Evolutionary conservation across 2,113 vertebrate genomes (phyloP), one percentile per base, ranked within the genome.

Genomic region (Anhinga rufa): DNA sequence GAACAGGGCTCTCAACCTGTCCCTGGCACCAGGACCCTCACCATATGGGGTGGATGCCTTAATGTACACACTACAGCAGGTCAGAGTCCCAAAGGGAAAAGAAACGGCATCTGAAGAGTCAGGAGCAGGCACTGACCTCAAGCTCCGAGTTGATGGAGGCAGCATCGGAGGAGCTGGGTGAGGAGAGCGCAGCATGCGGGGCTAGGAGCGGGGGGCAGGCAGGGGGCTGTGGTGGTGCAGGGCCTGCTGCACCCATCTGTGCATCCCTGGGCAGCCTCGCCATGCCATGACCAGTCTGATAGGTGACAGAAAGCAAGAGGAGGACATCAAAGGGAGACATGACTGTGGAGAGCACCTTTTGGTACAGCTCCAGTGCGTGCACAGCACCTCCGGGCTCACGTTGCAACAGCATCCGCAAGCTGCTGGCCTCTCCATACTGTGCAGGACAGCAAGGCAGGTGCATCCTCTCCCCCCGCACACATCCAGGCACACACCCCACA

Each of bases 61-160:
- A 28, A 68, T 0, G 18, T 60, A 44, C 36, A 44, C 2, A 0
- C 12, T 66, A 14, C 42, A 65, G 29, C 11, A 48, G 54, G 19
- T 24, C 38, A 34, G 48, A 65, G 42, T 18, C 31, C 40, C 71
- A 34, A 6, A 7, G 8, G 28, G 21, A 75, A 17, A 55, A 66
- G 28, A 49, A 82, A 65, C 17, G 34, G 12, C 26, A 31, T 22
- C 42, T 42, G 7, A 51, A 48, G 22, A 48, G 17, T 52, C 51
- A 42, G 32, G 55, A 40, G 25, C 54, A 31, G 52, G 36, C 38
- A n/a, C 86, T 92, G 94, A 99, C 98, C 98, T 99, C 98, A 6
- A 99, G 98, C 80, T 99, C 98, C 0, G 97, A 98, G 96, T 94
- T 98, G 93, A 97, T 49, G 18, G 94, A 97, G 12, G 98, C 98